Percentiles rank a stretch among this genome's conserved stretches.
These are phyloP conservation scores for Clarias macrocephalus DNA, from an alignment of 2,113 vertebrate species.

Conservation along the genomic window DNA sequence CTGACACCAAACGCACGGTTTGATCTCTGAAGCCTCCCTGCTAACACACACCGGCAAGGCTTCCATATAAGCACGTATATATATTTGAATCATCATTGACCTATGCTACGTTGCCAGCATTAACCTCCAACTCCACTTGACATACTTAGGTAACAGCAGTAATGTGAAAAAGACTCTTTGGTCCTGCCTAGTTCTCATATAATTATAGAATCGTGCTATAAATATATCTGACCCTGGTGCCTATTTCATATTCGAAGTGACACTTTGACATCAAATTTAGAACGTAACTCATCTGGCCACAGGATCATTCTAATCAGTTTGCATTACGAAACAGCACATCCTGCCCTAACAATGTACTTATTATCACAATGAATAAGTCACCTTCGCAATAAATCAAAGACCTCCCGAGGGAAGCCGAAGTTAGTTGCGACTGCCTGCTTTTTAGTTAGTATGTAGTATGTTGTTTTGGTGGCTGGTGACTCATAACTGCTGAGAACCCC, in stretches of 20 bases:
- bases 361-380: background rate
- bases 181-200: background rate
- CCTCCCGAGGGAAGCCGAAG: background rate
- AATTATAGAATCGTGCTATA: background rate
- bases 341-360: background rate
- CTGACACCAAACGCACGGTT: no score
- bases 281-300: background rate
- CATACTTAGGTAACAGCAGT: background rate
- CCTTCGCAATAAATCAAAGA: background rate
- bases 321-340: background rate
- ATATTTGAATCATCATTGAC: no score
- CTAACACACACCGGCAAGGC: no score
- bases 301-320: background rate
- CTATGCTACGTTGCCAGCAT: no score
- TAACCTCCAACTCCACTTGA: background rate
- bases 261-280: background rate
- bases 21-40: no score
- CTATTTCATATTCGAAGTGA: background rate
- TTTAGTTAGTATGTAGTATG: conserved; percentile 1
- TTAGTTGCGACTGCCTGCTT: background rate
- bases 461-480: conserved; percentile 33
- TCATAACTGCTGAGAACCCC: conserved; percentile 52
- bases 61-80: no score
- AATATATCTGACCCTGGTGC: background rate
- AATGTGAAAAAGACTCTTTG: background rate